Percentiles rank a stretch among this genome's conserved stretches.
phyloP scores from a whole-genome alignment of 1,140 invertebrate genomes.

The Musca vetustissima region DNA sequence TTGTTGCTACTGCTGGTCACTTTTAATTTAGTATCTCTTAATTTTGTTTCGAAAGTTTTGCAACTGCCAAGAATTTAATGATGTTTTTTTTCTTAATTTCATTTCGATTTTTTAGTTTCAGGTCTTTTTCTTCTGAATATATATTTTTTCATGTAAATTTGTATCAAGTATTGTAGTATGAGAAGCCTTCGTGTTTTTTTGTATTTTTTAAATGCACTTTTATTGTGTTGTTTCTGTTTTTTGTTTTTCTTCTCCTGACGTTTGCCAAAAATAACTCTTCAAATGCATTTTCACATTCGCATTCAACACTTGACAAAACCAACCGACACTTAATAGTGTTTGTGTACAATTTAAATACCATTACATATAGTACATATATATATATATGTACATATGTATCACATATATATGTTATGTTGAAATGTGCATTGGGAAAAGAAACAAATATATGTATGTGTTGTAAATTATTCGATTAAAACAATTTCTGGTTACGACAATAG shows the following conservation, averaged over 20 bases:
- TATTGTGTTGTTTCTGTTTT: no score
- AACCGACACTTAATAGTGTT: no score
- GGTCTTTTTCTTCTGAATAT: neutral
- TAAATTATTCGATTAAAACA: no score
- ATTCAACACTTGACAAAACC: no score
- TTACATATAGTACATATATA: neutral
- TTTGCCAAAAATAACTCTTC: conserved; percentile 17
- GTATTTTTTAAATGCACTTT: neutral
- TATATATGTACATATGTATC: neutral
- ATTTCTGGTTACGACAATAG: no score
- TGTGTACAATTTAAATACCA: no score
- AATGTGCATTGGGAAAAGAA: no score
- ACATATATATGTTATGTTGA: no score
- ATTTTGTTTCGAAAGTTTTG: no score
- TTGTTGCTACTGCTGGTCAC: neutral
- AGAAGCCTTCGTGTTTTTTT: neutral
- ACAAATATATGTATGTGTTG: no score
- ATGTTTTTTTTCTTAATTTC: conserved; percentile 9
- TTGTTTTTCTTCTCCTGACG: neutral
- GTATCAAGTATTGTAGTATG: neutral
- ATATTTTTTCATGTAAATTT: neutral
- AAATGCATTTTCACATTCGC: conserved; percentile 8
- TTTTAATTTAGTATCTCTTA: neutral
- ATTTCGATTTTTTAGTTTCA: neutral
- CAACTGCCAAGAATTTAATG: conserved; percentile 17